These are phyloP conservation scores for Smithornis capensis DNA, from an alignment of 2,113 vertebrate genomes.

Conservation along the genomic window DNA sequence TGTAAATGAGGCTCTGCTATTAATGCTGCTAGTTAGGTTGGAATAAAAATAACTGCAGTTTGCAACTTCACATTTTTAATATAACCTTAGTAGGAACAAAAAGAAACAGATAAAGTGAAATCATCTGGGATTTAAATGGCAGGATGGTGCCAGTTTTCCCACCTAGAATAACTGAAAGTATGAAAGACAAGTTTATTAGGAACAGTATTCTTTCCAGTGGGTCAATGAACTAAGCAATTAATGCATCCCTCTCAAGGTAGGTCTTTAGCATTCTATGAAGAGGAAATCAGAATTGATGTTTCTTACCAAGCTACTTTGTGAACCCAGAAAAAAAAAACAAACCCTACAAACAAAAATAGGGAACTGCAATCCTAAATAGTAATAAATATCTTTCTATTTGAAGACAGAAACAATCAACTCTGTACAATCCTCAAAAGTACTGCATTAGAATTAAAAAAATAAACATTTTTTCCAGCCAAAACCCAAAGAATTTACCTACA, in stretches of 20 bases:
- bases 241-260: neutral
- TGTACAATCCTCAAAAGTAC: neutral
- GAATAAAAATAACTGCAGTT: constrained; percentile 28
- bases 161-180: neutral
- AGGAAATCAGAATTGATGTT: neutral
- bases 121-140: neutral
- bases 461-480: neutral
- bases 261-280: neutral
- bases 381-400: neutral
- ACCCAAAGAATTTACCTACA: neutral
- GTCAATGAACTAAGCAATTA: neutral
- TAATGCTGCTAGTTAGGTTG: neutral
- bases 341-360: neutral
- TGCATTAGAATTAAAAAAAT: neutral
- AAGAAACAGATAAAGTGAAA: neutral
- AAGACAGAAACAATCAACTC: neutral
- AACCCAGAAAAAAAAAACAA: neutral
- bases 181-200: neutral
- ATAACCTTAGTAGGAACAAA: neutral
- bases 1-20: constrained; percentile 8
- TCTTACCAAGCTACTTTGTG: neutral
- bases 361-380: neutral
- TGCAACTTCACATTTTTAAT: neutral
- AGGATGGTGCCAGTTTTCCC: neutral
- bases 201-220: neutral